A percentile compares a stretch with the other conserved stretches of the same genome.
Conservation (phyloP, 2,888 invertebrate genomes). For the Biston betularia region DNA sequence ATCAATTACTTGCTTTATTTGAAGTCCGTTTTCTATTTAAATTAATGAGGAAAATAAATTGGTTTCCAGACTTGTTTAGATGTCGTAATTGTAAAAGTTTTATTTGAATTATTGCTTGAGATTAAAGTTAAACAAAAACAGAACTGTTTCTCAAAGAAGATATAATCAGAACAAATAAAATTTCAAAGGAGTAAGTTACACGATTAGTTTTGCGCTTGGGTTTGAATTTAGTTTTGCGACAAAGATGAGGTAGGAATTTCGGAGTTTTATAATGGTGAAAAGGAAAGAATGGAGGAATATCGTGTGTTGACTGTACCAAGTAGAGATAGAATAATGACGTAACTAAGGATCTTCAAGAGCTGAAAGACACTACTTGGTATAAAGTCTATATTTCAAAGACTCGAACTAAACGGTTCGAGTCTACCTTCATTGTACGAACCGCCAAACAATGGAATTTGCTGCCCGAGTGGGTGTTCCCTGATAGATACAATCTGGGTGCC, state of each 20-base stretch:
- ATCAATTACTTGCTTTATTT: constrained; percentile 15
- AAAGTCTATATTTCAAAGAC: no score
- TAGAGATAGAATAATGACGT: no score
- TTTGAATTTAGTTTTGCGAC: constrained; percentile 1
- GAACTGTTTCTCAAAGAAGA: constrained; percentile 7
- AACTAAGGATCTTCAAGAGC: no score
- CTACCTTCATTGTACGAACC: no score
- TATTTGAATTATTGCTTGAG: constrained; percentile 31
- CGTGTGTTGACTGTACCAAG: no score
- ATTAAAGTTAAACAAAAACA: constrained; percentile 21
- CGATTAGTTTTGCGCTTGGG: constrained; percentile 14
- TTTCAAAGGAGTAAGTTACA: constrained; percentile 21
- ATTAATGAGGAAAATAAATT: constrained; percentile 33
- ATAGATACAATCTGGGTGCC: no score
- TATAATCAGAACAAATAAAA: constrained; percentile 23
- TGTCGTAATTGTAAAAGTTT: constrained; percentile 35
- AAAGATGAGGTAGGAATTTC: not conserved
- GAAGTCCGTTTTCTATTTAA: constrained; percentile 27
- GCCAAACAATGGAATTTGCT: no score
- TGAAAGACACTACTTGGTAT: no score
- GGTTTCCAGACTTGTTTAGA: constrained; percentile 30
- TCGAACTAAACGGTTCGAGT: no score
- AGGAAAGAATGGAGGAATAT: no score
- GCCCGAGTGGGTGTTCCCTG: no score
- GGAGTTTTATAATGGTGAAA: not conserved